phyloP scores from a whole-genome alignment of 2,113 vertebrate species.

The Leptosomus discolor region DNA sequence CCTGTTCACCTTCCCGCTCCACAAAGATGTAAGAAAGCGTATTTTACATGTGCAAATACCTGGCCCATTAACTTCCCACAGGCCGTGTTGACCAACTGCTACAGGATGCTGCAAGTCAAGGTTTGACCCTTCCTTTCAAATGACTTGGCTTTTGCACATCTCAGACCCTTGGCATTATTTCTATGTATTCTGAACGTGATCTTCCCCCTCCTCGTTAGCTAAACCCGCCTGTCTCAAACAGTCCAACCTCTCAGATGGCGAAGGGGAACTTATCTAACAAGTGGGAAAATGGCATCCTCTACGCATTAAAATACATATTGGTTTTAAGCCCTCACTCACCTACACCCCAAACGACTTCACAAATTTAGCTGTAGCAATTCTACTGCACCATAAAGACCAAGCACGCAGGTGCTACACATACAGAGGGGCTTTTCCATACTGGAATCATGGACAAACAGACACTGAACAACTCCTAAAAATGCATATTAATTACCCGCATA shows the following conservation, averaged over 20 bases:
- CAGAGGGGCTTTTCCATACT: neutral
- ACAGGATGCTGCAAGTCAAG: fast-evolving
- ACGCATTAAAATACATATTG: neutral
- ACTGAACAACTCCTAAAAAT: neutral
- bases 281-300: neutral
- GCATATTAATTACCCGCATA: neutral
- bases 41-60: fast-evolving
- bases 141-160: neutral
- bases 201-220: neutral
- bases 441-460: neutral
- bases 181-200: neutral
- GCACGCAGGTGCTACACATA: neutral
- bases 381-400: neutral
- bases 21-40: fast-evolving
- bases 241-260: neutral
- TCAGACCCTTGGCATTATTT: neutral
- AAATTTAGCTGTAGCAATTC: neutral
- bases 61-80: neutral
- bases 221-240: neutral
- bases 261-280: neutral
- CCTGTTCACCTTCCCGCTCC: neutral
- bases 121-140: neutral
- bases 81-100: fast-evolving
- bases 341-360: neutral
- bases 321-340: neutral